These are phyloP conservation scores for Sympetrum striolatum DNA, from an alignment of 2,888 invertebrate genomes.

Conservation along the genomic window DNA sequence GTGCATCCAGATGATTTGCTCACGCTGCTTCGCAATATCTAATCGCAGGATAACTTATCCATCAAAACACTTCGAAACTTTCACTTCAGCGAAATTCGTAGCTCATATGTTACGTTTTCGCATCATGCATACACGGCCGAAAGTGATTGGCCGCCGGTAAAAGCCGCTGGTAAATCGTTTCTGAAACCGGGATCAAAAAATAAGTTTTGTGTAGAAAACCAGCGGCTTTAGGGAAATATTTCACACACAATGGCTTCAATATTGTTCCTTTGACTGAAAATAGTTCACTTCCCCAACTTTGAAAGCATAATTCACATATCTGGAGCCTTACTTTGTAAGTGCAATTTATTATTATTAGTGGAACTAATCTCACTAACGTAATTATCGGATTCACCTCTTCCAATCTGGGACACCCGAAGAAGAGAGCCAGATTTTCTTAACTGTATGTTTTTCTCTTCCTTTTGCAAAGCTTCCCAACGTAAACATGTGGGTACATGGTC, in stretches of 20 bases:
- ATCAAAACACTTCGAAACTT: no score
- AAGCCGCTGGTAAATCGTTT: slow-evolving; percentile 6
- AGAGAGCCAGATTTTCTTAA: background rate
- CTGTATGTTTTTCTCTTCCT: background rate
- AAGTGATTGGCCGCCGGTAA: slow-evolving; percentile 5
- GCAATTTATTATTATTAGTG: background rate
- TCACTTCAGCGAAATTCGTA: background rate
- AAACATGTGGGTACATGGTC: slow-evolving; percentile 1
- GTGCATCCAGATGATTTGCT: no score
- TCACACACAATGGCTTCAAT: background rate
- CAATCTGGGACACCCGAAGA: background rate
- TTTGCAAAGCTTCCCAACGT: background rate
- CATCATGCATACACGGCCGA: slow-evolving; percentile 14
- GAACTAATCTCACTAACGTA: background rate
- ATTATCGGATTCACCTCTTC: background rate
- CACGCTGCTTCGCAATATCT: no score
- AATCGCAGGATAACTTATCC: no score
- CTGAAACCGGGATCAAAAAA: background rate
- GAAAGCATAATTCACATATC: background rate
- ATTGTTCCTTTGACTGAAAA: background rate
- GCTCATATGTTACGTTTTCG: background rate
- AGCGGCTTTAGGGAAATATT: background rate
- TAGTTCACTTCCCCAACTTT: background rate
- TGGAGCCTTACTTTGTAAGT: background rate
- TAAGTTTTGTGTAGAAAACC: background rate